Conservation (phyloP, 2,888 invertebrate genomes). For the Bugulina stolonifera region DNA sequence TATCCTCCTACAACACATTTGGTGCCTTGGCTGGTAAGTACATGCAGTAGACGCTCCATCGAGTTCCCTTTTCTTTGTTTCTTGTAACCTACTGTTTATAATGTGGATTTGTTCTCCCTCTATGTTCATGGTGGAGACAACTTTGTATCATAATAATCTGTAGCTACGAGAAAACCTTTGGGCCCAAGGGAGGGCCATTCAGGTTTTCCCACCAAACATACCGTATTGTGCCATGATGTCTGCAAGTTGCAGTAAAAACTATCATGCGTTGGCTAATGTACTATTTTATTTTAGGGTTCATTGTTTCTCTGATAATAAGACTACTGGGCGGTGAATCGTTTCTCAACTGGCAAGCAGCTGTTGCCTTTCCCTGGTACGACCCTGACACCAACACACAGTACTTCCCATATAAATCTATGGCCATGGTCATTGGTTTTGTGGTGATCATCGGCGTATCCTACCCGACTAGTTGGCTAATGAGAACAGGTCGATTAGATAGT, state of each 20-base stretch:
- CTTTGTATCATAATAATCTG: too few species aligned
- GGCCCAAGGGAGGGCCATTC: too few species aligned
- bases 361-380: slow-evolving; percentile 38
- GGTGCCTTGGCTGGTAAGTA: slow-evolving; percentile 35
- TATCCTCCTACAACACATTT: slow-evolving; percentile 33
- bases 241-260: too few species aligned
- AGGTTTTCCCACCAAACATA: too few species aligned
- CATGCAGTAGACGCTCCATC: too few species aligned
- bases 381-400: slow-evolving; percentile 60
- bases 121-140: too few species aligned
- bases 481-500: not conserved
- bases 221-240: too few species aligned
- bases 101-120: too few species aligned
- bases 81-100: too few species aligned
- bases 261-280: too few species aligned
- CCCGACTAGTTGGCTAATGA: slow-evolving; percentile 55
- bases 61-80: too few species aligned
- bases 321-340: slow-evolving; percentile 80
- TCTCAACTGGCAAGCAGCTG: slow-evolving; percentile 56
- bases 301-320: slow-evolving; percentile 70
- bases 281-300: slow-evolving; percentile 40
- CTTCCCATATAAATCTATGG: slow-evolving; percentile 92
- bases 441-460: slow-evolving; percentile 44
- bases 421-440: slow-evolving; percentile 69
- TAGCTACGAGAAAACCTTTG: too few species aligned